A percentile compares a stretch with the other conserved stretches of the same genome.
Conservation (phyloP, 2,797 vertebrate genomes). For the Sciurus vulgaris region DNA sequence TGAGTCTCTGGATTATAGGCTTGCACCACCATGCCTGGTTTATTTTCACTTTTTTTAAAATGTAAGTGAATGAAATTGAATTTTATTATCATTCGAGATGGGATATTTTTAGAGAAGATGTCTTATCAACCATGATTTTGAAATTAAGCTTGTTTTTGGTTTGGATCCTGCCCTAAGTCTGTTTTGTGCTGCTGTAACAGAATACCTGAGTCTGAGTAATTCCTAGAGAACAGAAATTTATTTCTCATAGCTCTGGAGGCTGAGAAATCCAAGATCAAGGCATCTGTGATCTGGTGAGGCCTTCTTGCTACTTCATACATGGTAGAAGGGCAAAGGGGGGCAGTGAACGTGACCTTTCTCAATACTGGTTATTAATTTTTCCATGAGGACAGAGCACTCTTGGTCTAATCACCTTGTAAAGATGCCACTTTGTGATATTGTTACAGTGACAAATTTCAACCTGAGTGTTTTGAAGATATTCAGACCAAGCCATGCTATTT, state of each 20-base stretch:
- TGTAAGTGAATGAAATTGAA: not conserved
- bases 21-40: too few species aligned
- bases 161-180: not conserved
- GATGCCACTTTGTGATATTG: not conserved
- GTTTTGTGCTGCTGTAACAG: not conserved
- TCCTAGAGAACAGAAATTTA: not conserved
- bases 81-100: slow-evolving; percentile 17
- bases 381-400: not conserved
- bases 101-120: not conserved
- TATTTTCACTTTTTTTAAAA: not conserved
- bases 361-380: not conserved
- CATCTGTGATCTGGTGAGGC: not conserved
- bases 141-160: slow-evolving; percentile 32
- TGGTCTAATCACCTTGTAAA: not conserved
- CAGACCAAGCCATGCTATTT: not conserved
- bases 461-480: not conserved
- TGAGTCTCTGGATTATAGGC: too few species aligned
- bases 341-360: not conserved
- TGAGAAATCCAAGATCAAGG: not conserved
- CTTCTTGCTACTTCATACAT: not conserved
- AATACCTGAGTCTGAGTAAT: not conserved
- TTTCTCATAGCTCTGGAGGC: not conserved
- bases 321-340: not conserved
- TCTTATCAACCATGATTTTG: not conserved
- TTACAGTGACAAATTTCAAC: not conserved